These are phyloP conservation scores for Geotrupes spiniger DNA, from an alignment of 2,888 invertebrate species.

Conservation along the genomic window DNA sequence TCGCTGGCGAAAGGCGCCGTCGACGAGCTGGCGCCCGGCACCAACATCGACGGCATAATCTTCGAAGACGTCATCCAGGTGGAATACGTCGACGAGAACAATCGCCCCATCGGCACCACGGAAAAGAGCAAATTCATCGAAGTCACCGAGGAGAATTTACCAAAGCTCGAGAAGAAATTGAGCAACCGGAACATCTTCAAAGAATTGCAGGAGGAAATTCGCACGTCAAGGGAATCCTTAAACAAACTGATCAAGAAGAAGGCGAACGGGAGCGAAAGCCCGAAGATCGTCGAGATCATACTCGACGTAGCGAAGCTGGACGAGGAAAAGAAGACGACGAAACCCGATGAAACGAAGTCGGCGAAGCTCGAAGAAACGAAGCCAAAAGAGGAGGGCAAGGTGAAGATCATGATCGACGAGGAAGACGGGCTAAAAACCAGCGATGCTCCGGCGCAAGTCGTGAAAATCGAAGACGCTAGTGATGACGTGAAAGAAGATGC, in stretches of 20 bases:
- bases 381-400: neutral
- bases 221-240: slow-evolving; percentile 19
- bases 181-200: slow-evolving; percentile 17
- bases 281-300: neutral
- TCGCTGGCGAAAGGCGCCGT: slow-evolving; percentile 42
- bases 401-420: slow-evolving; percentile 40
- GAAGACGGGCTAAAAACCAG: slow-evolving; percentile 45
- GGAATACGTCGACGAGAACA: slow-evolving; percentile 21
- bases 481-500: slow-evolving; percentile 11
- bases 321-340: slow-evolving; percentile 31
- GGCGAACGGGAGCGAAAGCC: neutral
- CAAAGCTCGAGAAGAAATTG: slow-evolving; percentile 15
- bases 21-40: slow-evolving; percentile 38
- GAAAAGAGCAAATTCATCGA: slow-evolving; percentile 17
- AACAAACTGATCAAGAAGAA: slow-evolving; percentile 14
- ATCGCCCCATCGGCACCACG: slow-evolving; percentile 16
- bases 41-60: slow-evolving; percentile 21
- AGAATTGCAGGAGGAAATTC: slow-evolving; percentile 16
- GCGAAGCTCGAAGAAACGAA: slow-evolving; percentile 12
- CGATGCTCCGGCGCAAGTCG: slow-evolving; percentile 28
- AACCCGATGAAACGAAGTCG: slow-evolving; percentile 11
- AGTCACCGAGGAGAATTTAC: slow-evolving; percentile 18
- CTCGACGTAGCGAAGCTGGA: slow-evolving; percentile 24
- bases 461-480: slow-evolving; percentile 16
- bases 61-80: slow-evolving; percentile 23